phyloP scores from a whole-genome alignment of 2,113 vertebrate genomes.

The Antechinus flavipes region DNA sequence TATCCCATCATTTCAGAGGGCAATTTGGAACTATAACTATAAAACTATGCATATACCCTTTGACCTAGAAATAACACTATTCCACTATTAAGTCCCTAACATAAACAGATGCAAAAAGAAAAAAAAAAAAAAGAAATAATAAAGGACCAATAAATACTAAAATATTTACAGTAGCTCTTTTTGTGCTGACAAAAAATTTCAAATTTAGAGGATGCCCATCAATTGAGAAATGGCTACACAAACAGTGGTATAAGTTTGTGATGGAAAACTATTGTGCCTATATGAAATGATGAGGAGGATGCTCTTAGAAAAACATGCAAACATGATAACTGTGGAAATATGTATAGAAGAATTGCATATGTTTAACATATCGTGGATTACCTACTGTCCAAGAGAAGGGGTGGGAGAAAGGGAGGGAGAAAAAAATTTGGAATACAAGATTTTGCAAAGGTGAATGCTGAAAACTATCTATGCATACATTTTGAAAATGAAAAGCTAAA shows the following conservation, averaged over 20 bases:
- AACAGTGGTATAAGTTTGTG: neutral
- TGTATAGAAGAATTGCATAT: no score
- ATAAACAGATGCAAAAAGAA: neutral
- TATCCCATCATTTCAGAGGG: neutral
- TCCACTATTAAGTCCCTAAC: neutral
- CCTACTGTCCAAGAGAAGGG: no score
- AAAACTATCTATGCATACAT: no score
- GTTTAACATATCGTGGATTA: no score
- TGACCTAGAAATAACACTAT: neutral
- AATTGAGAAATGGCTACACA: neutral
- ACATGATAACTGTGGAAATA: neutral
- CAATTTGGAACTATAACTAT: neutral
- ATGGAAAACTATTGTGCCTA: neutral
- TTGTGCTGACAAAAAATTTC: neutral
- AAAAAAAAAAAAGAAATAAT: neutral
- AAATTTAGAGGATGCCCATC: neutral
- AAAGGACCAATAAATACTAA: neutral
- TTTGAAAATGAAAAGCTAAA: no score
- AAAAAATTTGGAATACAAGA: no score
- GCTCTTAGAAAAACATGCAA: neutral
- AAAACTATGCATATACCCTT: neutral
- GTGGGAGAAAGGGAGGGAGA: no score
- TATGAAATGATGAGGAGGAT: neutral
- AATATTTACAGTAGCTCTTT: neutral
- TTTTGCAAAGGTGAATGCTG: no score